These are phyloP conservation scores for Harpagifer antarcticus DNA, from an alignment of 2,797 vertebrate genomes.

Conservation along the genomic window DNA sequence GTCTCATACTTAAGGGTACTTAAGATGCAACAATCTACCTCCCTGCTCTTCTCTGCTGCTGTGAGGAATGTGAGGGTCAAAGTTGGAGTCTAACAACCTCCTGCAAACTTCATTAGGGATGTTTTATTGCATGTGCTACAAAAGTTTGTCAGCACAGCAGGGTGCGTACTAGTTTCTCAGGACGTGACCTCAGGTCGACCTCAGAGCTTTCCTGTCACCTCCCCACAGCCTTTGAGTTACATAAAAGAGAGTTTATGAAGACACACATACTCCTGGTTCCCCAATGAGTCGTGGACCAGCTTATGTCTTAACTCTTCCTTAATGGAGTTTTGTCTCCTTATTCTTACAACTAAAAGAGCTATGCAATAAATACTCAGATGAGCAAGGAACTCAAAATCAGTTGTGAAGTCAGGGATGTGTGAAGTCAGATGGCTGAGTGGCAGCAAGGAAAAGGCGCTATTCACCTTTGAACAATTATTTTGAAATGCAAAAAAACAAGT, in stretches of 20 bases:
- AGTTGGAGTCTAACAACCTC: constrained; percentile 61
- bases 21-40: not conserved
- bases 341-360: not conserved
- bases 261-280: not conserved
- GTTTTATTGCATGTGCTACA: constrained; percentile 55
- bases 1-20: not conserved
- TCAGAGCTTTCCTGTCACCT: constrained; percentile 36
- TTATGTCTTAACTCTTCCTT: not conserved
- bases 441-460: too few species aligned
- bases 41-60: constrained; percentile 46
- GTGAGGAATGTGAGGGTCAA: constrained; percentile 63
- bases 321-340: not conserved
- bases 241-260: constrained; percentile 28
- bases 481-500: not conserved
- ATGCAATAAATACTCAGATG: not conserved
- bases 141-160: constrained; percentile 23
- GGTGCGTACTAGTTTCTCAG: constrained; percentile 36
- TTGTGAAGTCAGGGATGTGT: not conserved
- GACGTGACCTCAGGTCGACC: constrained; percentile 46
- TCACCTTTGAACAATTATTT: not conserved
- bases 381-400: too few species aligned
- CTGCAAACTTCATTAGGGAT: constrained; percentile 71
- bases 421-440: too few species aligned
- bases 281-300: not conserved
- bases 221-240: constrained; percentile 27